Conservation (phyloP, 1,140 invertebrate species). For the Steinernema khuongi region DNA sequence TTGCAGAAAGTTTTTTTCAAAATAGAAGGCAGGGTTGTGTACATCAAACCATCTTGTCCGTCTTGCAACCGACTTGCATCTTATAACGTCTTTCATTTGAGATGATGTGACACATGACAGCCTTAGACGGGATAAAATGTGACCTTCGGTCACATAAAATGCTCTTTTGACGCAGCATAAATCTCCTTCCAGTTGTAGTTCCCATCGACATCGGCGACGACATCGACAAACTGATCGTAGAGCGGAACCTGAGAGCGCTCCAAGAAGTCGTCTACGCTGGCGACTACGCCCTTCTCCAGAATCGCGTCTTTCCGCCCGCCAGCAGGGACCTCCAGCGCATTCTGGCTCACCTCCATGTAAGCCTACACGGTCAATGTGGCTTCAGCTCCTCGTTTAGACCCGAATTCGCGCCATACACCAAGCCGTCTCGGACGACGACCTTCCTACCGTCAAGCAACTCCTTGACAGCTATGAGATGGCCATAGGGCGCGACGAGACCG, state of each 20-base stretch:
- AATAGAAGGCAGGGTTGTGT: too few species aligned
- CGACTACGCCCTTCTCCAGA: slow-evolving; percentile 37
- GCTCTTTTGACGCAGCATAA: too few species aligned
- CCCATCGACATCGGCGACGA: slow-evolving; percentile 39
- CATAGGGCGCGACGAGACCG: slow-evolving; percentile 68
- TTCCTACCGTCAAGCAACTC: slow-evolving; percentile 75
- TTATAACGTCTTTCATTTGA: too few species aligned
- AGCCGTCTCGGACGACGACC: slow-evolving; percentile 74
- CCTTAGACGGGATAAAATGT: too few species aligned
- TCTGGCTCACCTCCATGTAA: slow-evolving; percentile 43
- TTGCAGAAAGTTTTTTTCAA: too few species aligned
- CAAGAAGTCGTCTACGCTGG: slow-evolving; percentile 41
- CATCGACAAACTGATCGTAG: slow-evolving; percentile 43
- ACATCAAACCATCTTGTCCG: too few species aligned
- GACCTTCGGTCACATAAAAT: too few species aligned
- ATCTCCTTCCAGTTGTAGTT: slow-evolving; percentile 23
- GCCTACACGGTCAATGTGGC: slow-evolving; percentile 1
- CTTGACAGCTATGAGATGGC: slow-evolving; percentile 83
- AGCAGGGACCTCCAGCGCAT: slow-evolving; percentile 41
- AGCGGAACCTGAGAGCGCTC: slow-evolving; percentile 42
- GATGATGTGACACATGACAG: too few species aligned
- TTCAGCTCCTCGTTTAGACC: slow-evolving; percentile 65
- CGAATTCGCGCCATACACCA: slow-evolving; percentile 79
- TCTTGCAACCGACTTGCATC: too few species aligned
- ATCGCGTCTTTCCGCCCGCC: slow-evolving; percentile 46